Evolutionary conservation across 2,888 invertebrate genomes (phyloP).

Genomic region (Chrysolina oricalcia): DNA sequence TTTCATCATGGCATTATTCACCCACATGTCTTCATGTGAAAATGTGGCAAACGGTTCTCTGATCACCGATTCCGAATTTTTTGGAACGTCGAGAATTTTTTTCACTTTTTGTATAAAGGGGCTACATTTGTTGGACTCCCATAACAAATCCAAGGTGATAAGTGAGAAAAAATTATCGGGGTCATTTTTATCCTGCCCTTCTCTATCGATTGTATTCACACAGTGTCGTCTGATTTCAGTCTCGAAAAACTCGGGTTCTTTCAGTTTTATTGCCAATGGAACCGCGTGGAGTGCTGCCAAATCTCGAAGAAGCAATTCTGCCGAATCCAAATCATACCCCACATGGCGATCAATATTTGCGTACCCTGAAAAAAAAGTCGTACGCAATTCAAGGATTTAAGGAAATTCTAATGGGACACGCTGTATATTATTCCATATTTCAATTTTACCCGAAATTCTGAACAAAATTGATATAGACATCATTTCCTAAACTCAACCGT

Average conservation of each 20-base stretch:
- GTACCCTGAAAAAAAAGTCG: constrained; percentile 34
- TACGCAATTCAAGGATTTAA: no score
- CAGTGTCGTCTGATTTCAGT: constrained; percentile 29
- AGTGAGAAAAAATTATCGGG: neutral
- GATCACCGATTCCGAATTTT: neutral
- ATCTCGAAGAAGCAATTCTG: constrained; percentile 36
- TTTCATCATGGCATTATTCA: constrained; percentile 42
- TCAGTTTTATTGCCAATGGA: constrained; percentile 25
- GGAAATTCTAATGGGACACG: no score
- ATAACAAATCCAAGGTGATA: neutral
- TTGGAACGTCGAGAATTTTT: neutral
- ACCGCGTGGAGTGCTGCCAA: constrained; percentile 29
- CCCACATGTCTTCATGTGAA: constrained; percentile 39
- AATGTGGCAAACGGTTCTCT: constrained; percentile 37
- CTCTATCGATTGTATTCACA: neutral
- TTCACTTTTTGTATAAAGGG: constrained; percentile 27
- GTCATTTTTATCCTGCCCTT: neutral
- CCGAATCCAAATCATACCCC: constrained; percentile 32
- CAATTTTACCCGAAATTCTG: no score
- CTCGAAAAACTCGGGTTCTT: constrained; percentile 29
- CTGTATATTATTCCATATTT: no score
- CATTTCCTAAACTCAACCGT: no score
- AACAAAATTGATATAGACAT: no score
- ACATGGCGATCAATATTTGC: constrained; percentile 30
- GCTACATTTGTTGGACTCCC: constrained; percentile 32